phyloP scores from a whole-genome alignment of 2,797 vertebrate genomes.

The Epinephelus awoara region DNA sequence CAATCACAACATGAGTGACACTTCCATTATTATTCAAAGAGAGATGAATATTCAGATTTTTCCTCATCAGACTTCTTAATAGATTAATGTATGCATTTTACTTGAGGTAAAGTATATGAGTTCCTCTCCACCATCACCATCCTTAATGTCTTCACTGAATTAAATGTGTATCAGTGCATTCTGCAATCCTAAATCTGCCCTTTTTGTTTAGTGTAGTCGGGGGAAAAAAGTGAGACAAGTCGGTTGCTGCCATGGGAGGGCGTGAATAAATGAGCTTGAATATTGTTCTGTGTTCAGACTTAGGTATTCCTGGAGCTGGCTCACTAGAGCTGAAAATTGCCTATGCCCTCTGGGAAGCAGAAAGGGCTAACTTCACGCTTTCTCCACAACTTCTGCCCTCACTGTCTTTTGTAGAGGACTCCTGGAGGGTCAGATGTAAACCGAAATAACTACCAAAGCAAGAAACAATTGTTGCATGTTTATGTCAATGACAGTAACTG shows the following conservation, averaged over 20 bases:
- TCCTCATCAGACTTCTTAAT: neutral
- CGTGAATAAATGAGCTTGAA: conserved; percentile 80
- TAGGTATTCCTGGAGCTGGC: conserved; percentile 75
- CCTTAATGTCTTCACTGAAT: neutral
- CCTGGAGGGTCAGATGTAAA: conserved; percentile 25
- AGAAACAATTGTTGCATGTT: conserved; percentile 7
- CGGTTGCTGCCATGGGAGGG: conserved; percentile 58
- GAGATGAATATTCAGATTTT: conserved; percentile 47
- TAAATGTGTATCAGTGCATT: conserved; percentile 21
- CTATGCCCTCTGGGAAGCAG: conserved; percentile 76
- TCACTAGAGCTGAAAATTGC: conserved; percentile 89
- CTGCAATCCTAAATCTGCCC: conserved; percentile 35
- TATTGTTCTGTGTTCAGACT: conserved; percentile 82
- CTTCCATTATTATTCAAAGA: conserved; percentile 36
- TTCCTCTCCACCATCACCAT: neutral
- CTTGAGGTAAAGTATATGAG: conserved; percentile 2
- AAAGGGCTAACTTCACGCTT: conserved; percentile 59
- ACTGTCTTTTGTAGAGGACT: conserved; percentile 39
- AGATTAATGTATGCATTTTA: conserved; percentile 11
- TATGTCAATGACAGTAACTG: conserved; percentile 4
- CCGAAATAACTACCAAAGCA: neutral
- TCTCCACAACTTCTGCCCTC: conserved; percentile 52
- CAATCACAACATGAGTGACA: conserved; percentile 52
- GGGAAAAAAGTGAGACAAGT: conserved; percentile 34
- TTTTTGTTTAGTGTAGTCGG: conserved; percentile 58